Conservation (phyloP, 2,797 vertebrate species). For the Esox lucius region DNA sequence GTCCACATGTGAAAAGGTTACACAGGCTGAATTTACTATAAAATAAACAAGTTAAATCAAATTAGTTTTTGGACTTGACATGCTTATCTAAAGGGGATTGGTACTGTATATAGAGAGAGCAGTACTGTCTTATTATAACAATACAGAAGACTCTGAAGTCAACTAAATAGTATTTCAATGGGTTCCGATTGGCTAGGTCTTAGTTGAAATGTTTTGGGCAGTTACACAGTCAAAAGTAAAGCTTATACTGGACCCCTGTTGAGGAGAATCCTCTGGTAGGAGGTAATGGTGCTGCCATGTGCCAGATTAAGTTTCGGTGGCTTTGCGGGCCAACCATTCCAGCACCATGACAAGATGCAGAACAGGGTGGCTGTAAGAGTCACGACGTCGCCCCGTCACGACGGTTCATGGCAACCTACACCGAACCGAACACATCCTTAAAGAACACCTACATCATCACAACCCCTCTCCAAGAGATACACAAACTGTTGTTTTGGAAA, state of each 20-base stretch:
- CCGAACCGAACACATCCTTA: conserved; percentile 15
- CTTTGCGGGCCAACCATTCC: conserved; percentile 56
- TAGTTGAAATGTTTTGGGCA: background rate
- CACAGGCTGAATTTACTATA: background rate
- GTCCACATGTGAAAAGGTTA: too few relatives aligned
- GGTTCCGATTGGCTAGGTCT: background rate
- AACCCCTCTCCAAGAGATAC: background rate
- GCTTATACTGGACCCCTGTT: conserved; percentile 30
- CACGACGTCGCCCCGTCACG: background rate
- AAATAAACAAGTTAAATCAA: background rate
- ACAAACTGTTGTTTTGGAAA: background rate
- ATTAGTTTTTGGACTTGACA: background rate
- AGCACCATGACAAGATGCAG: conserved; percentile 45
- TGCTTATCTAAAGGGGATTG: background rate
- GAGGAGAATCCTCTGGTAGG: conserved; percentile 51
- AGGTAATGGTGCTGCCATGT: conserved; percentile 68
- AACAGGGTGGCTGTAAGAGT: conserved; percentile 38
- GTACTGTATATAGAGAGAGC: background rate
- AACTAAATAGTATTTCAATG: background rate
- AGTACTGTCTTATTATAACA: background rate
- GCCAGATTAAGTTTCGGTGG: conserved; percentile 61
- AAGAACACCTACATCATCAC: background rate
- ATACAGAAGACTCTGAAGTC: background rate
- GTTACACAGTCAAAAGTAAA: background rate
- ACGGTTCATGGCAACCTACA: conserved; percentile 38